These are phyloP conservation scores for Adoxophyes honmai DNA, from an alignment of 1,140 invertebrate genomes.

Conservation along the genomic window DNA sequence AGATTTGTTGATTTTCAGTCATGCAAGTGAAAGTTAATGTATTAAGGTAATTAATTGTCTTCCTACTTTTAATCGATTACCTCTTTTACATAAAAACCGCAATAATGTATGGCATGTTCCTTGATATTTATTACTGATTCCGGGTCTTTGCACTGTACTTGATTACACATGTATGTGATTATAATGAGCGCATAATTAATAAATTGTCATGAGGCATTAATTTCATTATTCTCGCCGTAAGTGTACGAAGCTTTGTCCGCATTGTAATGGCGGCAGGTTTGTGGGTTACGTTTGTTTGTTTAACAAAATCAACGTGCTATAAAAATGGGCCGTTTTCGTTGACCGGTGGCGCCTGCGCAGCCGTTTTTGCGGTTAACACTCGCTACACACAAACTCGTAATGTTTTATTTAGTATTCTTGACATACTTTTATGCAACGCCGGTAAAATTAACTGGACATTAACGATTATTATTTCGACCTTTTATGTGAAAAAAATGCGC, in stretches of 20 bases:
- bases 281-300: slow-evolving; percentile 51
- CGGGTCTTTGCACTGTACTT: background rate
- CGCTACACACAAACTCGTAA: slow-evolving; percentile 33
- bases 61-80: slow-evolving; percentile 2
- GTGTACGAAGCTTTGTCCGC: background rate
- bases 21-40: slow-evolving; percentile 4
- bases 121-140: slow-evolving; percentile 9
- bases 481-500: slow-evolving; percentile 15
- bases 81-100: slow-evolving; percentile 1
- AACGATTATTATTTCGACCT: slow-evolving; percentile 19
- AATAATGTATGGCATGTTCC: background rate
- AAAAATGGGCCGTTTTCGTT: slow-evolving; percentile 53
- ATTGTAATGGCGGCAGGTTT: slow-evolving; percentile 24
- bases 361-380: slow-evolving; percentile 58
- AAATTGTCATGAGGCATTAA: background rate
- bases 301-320: slow-evolving; percentile 51
- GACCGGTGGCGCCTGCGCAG: slow-evolving; percentile 34
- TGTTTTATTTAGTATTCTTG: slow-evolving; percentile 49
- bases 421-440: slow-evolving; percentile 43
- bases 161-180: slow-evolving; percentile 1
- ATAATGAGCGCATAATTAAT: slow-evolving; percentile 12
- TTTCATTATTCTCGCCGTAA: background rate
- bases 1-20: no score
- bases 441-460: slow-evolving; percentile 33
- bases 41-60: slow-evolving; percentile 9